Conservation (phyloP, 2,797 vertebrate species). For the Erithacus rubecula region DNA sequence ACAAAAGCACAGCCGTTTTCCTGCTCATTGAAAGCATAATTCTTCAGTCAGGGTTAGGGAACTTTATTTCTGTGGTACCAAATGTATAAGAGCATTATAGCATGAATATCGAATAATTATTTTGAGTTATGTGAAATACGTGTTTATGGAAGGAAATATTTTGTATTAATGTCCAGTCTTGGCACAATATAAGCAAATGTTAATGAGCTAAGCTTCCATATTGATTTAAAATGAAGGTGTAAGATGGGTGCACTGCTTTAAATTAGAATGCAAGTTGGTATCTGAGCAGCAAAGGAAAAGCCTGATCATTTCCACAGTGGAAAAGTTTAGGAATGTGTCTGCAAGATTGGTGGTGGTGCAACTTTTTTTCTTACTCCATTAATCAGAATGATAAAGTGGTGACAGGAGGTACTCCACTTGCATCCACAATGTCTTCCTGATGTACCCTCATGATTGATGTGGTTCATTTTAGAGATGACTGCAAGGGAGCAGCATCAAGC, state of each 20-base stretch:
- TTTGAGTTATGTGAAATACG: background rate
- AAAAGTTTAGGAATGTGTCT: background rate
- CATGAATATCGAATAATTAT: background rate
- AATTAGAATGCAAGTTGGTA: background rate
- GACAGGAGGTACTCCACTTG: background rate
- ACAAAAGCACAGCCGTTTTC: background rate
- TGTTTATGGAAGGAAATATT: background rate
- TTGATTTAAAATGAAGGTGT: background rate
- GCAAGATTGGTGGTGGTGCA: background rate
- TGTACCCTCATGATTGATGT: background rate
- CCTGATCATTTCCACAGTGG: background rate
- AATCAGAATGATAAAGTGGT: background rate
- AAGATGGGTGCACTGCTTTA: background rate
- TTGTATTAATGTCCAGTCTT: background rate
- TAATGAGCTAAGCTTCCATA: background rate
- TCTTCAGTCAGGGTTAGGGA: background rate
- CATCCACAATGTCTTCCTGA: background rate
- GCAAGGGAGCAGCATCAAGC: background rate
- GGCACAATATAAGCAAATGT: background rate
- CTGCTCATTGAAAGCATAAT: background rate
- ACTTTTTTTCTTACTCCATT: background rate
- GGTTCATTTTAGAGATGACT: background rate
- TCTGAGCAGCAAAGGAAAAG: background rate
- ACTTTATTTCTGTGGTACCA: background rate
- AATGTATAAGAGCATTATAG: background rate